These are phyloP conservation scores for Pterostichus madidus DNA, from an alignment of 2,888 invertebrate genomes.

Conservation along the genomic window DNA sequence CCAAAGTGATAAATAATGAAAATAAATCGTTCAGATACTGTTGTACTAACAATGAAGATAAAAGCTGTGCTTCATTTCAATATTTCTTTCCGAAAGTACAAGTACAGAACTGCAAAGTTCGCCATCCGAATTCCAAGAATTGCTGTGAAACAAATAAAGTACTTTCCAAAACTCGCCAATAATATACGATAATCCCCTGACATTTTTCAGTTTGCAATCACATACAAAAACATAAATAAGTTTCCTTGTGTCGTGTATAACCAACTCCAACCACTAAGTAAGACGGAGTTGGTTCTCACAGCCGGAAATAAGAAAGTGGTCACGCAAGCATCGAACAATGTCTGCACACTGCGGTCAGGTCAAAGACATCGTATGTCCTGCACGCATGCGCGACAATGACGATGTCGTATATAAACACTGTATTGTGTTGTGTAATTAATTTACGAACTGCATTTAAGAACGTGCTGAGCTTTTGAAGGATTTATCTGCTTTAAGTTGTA, in stretches of 20 bases:
- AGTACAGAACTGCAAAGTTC: not conserved
- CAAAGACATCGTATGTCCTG: constrained; percentile 19
- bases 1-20: no score
- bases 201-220: not conserved
- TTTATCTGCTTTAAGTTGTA: constrained; percentile 22
- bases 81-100: not conserved
- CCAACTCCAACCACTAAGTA: no score
- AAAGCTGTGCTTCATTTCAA: not conserved
- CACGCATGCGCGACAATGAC: constrained; percentile 52
- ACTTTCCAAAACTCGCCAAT: constrained; percentile 24
- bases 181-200: constrained; percentile 11
- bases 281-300: constrained; percentile 4
- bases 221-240: constrained; percentile 14
- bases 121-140: not conserved
- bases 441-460: constrained; percentile 30
- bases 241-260: not conserved
- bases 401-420: constrained; percentile 26
- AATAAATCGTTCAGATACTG: not conserved
- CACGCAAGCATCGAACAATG: constrained; percentile 50
- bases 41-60: not conserved
- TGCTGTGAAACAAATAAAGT: not conserved
- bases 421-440: constrained; percentile 27
- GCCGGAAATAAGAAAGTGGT: constrained; percentile 63
- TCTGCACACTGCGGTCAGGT: constrained; percentile 2
- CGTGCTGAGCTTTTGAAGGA: not conserved